Conservation (phyloP, 2,113 vertebrate genomes). For the Corythornis madagascariensis region DNA sequence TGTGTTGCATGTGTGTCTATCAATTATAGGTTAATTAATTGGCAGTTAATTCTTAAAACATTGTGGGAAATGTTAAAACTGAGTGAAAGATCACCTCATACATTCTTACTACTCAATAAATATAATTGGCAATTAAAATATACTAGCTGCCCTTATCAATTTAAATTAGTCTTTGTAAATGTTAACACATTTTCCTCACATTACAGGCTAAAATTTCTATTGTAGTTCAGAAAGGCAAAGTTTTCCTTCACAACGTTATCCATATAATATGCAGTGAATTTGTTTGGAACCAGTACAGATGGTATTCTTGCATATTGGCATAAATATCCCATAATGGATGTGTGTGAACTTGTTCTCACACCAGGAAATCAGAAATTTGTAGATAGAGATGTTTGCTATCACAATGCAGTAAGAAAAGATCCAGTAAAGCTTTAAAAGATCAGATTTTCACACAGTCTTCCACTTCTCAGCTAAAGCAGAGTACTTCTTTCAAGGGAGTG, state of each 20-base stretch:
- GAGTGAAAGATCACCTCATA: background rate
- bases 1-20: background rate
- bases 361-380: background rate
- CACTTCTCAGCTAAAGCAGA: background rate
- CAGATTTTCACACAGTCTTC: background rate
- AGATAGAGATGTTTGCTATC: background rate
- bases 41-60: background rate
- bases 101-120: background rate
- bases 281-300: background rate
- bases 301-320: background rate
- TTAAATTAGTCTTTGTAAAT: background rate
- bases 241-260: background rate
- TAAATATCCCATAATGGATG: background rate
- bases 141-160: background rate
- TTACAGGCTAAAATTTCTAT: background rate
- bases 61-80: background rate
- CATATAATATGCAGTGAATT: background rate
- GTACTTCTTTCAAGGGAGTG: background rate
- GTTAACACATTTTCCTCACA: background rate
- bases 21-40: background rate
- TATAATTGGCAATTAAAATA: background rate
- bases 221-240: background rate
- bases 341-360: background rate
- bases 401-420: background rate
- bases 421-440: background rate